Evolutionary conservation across 64 coral and sea anemone species (phyloP).

Genomic region (Hydrozoanthus tunicans): DNA sequence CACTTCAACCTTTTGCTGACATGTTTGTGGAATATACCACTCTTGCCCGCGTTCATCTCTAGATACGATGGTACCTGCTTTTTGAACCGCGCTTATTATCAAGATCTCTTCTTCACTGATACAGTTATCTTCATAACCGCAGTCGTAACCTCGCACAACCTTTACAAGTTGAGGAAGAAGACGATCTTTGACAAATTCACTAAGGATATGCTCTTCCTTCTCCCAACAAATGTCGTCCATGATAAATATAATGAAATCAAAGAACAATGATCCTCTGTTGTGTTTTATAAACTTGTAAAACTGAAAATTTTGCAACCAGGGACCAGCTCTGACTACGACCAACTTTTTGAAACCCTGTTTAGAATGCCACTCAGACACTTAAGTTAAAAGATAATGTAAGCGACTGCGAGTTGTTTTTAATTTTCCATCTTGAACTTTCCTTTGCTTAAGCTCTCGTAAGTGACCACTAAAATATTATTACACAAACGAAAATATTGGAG

Average conservation of each 20-base stretch:
- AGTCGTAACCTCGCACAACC: not conserved
- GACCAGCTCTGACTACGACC: too few relatives aligned
- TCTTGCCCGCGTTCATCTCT: not conserved
- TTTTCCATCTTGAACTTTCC: too few relatives aligned
- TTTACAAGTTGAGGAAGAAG: constrained; percentile 20
- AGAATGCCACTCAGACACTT: too few relatives aligned
- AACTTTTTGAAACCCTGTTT: too few relatives aligned
- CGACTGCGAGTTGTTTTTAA: too few relatives aligned
- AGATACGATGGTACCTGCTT: constrained; percentile 5
- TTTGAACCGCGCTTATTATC: not conserved
- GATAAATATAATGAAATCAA: not conserved
- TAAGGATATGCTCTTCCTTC: not conserved
- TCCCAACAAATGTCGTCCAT: not conserved
- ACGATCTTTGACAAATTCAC: not conserved
- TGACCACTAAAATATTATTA: too few relatives aligned
- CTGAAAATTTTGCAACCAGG: too few relatives aligned
- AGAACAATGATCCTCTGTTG: too few relatives aligned
- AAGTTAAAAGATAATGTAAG: too few relatives aligned
- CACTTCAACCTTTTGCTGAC: constrained; percentile 21
- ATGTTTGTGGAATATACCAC: not conserved
- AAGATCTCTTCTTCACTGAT: not conserved
- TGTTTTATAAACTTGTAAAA: too few relatives aligned
- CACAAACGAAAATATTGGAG: too few relatives aligned
- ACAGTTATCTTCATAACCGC: not conserved
- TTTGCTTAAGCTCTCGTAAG: too few relatives aligned